Base-by-base conservation (phyloP, 2,888 invertebrate genomes). In the Cartodere bifasciata region DNA sequence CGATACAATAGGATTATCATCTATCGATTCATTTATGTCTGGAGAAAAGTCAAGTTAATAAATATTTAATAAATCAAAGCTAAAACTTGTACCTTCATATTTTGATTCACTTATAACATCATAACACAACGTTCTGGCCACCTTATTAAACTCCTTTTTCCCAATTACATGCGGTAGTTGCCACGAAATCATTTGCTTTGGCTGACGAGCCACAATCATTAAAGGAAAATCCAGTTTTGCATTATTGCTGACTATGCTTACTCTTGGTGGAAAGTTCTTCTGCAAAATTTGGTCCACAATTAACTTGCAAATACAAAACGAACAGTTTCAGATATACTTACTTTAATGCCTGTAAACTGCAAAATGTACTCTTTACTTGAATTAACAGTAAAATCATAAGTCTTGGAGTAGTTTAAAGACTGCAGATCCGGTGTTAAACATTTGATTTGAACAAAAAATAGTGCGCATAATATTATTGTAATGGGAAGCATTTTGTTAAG, bases 141-240 rank as follows among this genome's bases (percentile, higher is more conserved):
- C 68, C 40, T 65, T 64, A 24, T 58, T 62, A 51, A 70, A 72
- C 40, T 64, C 60, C 26, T 64, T 61, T 10, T 55, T 42, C 4
- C 57, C 56, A 1, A 81, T 68, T 31, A 69, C 47, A 46, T 81
- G 63, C 1, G 86, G 86, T 13, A 87, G 62, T 50, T 81, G 76
- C 85, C 85, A 87, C 0, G 85, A 84, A 34, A 82, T 58, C 6
- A 84, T 73, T 28, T 77, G 75, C 53, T 72, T 72, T 40, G 76
- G 75, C 51, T 85, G 81, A 25, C 78, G 60, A 0, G 80, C 77
- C 0, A 83, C 82, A 35, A 85, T 70, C 48, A 85, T 70, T 4
- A 84, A 57, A 0, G 86, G 84, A 5, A 28, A 14, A 13, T 16
- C 29, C 4, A 34, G 23, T 7, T 36, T 38, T 7, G 49, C 47